Base-by-base conservation (phyloP, 2,888 invertebrate genomes). In the Galerucella pusilla region DNA sequence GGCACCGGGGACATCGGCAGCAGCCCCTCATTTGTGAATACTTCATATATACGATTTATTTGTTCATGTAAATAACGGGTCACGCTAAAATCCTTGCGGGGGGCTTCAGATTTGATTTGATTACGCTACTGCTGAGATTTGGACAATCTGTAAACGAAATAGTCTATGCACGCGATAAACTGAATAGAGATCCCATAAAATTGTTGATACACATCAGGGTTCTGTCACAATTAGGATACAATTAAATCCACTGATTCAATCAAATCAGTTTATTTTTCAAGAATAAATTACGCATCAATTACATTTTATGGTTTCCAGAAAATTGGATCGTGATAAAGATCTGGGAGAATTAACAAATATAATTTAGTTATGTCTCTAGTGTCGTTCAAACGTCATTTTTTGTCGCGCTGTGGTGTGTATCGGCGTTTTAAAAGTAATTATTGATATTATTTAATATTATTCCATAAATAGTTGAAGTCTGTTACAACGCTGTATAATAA, bases 241-340 rank as follows among this genome's bases (percentile, higher is more conserved):
- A 54, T 54, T 54, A 54, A 54, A 54, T 4, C 16, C 14, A 54
- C 16, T n/a, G 16, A 7, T n/a, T 16, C 54, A 54, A 54, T 54
- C n/a, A n/a, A 54, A 54, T 54, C 49, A 49, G 12, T 49, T 49
- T 14, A 49, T 49, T 49, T 49, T 1, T 49, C 1, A 16, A n/a
- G 11, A 49, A 49, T 49, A 49, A 14, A 49, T 5, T 54, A 7
- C n/a, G 16, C 54, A 14, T 5, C 54, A 54, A 7, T 54, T 54
- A 54, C 54, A 5, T 54, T 54, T 54, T 54, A 54, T 54, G 54
- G 54, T 54, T 54, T 54, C 54, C 14, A 54, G 54, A 54, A 54
- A 54, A 54, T 54, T n/a, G n/a, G 16, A 16, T 54, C 16, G n/a
- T n/a, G 7, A 7, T 7, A 54, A 54, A n/a, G 7, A n/a, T 16